Base-by-base conservation (phyloP, 2,113 vertebrate genomes). In the Leucopsar rothschildi region DNA sequence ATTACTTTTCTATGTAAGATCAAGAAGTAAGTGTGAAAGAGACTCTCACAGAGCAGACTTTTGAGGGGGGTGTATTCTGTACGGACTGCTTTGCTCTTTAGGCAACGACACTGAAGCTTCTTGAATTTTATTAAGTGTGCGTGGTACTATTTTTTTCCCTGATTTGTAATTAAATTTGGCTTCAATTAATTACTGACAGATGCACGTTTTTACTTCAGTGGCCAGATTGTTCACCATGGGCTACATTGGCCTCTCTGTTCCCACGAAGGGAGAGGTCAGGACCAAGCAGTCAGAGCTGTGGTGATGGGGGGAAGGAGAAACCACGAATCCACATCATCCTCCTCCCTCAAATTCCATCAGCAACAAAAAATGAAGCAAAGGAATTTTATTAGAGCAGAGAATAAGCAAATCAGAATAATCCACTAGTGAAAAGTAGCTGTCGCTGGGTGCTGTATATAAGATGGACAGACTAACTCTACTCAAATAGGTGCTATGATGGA, bases 151-250 rank as follows among this genome's bases (percentile, higher is more conserved):
- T 94, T 95, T 96, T 92, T 93, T 5, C 25, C 72, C n/a, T 88
- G 86, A 93, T 95, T 95, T 96, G 87, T 96, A 97, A 96, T 93
- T 95, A 96, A 92, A 82, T 96, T 96, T 97, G 87, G 78, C 95
- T 93, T 83, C 94, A 94, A 96, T 97, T 97, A 95, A 97, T 97
- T 95, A 95, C 89, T 93, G 90, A 89, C 95, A 97, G 95, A 95
- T 95, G 92, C 78, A 93, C 65, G 25, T 92, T 93, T 92, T 95
- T 55, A 84, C 69, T 92, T 93, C 28, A 81, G 86, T 44, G 85
- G 90, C 79, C 90, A 95, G 96, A 97, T 93, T 88, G 89, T 56
- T 97, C 95, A 95, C 95, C 92, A 95, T 92, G 81, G 92, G 88
- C 90, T 94, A 75, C 75, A 55, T 29, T 1, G 3, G 72, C 82